These are phyloP conservation scores for Jacana jacana DNA, from an alignment of 2,113 vertebrate species.

Conservation along the genomic window DNA sequence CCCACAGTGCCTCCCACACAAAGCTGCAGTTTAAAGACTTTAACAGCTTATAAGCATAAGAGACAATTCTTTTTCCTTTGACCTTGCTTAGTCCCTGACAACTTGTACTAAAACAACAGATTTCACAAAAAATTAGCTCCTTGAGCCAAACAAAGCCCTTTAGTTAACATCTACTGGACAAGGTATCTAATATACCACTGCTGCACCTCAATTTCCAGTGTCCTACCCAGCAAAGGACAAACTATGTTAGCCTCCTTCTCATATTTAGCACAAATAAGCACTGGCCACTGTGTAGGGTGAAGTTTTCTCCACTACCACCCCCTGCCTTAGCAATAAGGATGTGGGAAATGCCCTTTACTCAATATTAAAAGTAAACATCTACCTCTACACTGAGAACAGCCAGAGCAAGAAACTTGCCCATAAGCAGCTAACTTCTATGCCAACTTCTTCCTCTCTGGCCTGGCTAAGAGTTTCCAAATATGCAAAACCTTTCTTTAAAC, in stretches of 20 bases:
- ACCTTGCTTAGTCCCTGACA: background rate
- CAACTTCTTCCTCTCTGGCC: background rate
- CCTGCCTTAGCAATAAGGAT: background rate
- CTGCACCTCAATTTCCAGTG: background rate
- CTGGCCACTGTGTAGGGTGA: background rate
- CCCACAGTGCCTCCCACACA: conserved; percentile 49
- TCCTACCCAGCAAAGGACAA: background rate
- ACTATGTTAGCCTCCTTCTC: background rate
- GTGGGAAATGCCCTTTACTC: background rate
- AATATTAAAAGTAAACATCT: background rate
- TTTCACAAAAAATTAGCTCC: background rate
- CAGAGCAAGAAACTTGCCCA: background rate
- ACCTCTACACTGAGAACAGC: background rate
- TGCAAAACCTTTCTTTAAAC: background rate
- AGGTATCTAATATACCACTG: background rate
- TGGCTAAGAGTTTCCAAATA: background rate
- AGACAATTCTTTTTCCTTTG: conserved; percentile 35
- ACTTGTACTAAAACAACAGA: background rate
- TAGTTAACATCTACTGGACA: background rate
- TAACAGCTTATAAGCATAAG: background rate
- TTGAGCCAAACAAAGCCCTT: background rate
- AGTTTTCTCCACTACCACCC: background rate
- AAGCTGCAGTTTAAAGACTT: conserved; percentile 31
- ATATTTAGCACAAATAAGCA: background rate
- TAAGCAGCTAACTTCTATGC: background rate